Evolutionary conservation across 1,140 invertebrate species (phyloP), one percentile per base, ranked within the genome.

Genomic region (Lasioglossum albipes): DNA sequence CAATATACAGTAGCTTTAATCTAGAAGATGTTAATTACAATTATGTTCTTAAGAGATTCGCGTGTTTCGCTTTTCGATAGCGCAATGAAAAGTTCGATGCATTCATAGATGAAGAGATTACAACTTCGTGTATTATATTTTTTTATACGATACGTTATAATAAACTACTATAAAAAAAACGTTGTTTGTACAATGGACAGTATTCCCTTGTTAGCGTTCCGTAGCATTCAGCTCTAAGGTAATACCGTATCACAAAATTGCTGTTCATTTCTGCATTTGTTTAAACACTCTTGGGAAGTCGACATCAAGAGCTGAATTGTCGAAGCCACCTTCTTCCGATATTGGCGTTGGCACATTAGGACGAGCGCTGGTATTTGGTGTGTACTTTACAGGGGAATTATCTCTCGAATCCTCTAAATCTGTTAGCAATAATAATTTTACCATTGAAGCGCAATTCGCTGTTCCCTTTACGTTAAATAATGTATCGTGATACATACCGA

Each of bases 271-370:
- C 68, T 91, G 90, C 90, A 93, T 92, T 75, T 92, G 89, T 42
- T 90, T 89, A 67, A 93, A 92, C 2, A 91, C 92, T 89, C 89
- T 91, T 57, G 92, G 91, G 73, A 93, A 94, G 84, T 94, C 92
- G 54, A 92, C 88, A 13, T 93, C 92, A 49, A 93, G 72, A 75
- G 89, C 89, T 64, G 84, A 69, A 74, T 93, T 94, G 66, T 93
- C 91, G 12, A 92, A 81, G 22, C 90, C 89, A 68, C 87, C 83
- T 64, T 73, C 77, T 66, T 75, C 74, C 4, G 67, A 42, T 16
- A 70, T 77, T 69, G 86, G 71, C 61, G 62, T 82, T 16, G 83
- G 57, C 10, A 79, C 31, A 74, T 72, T 76, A 75, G 87, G 86
- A 64, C 83, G 80, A 16, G 75, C 68, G 68, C 75, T 66, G 22